These are phyloP conservation scores for Drosophila tani DNA, from an alignment of 1,140 invertebrate genomes.

Conservation along the genomic window DNA sequence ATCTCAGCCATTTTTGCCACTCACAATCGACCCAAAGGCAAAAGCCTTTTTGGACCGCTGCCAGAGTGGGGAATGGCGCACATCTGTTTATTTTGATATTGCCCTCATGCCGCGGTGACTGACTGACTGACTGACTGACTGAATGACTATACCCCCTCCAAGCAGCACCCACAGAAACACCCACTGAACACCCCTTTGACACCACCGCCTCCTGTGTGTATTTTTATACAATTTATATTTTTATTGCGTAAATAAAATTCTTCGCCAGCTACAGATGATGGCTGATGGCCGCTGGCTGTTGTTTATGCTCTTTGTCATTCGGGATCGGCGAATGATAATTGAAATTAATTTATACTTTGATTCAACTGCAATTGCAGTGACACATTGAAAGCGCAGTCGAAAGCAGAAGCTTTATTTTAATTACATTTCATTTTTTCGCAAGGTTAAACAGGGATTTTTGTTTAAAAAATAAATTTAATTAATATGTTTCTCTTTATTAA, in stretches of 20 bases:
- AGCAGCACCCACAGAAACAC: background rate
- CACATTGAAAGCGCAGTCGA: conserved; percentile 6
- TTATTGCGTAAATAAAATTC: conserved; percentile 69
- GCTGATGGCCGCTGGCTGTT: conserved; percentile 28
- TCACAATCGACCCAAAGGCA: conserved; percentile 36
- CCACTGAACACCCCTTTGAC: conserved; percentile 9
- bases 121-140: conserved; percentile 20
- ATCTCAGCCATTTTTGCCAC: conserved; percentile 52
- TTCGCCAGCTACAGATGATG: conserved; percentile 41
- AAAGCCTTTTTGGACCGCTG: conserved; percentile 66
- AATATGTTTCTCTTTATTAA: too few relatives aligned
- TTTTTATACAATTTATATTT: conserved; percentile 62
- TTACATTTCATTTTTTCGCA: background rate
- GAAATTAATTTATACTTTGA: conserved; percentile 39
- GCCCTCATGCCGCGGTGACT: conserved; percentile 47
- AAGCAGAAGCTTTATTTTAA: background rate
- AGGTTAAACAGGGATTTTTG: background rate
- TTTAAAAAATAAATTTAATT: background rate
- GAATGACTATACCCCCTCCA: background rate
- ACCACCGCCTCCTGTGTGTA: conserved; percentile 12
- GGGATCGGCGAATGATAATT: conserved; percentile 33
- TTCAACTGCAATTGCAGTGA: conserved; percentile 8
- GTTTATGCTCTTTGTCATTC: conserved; percentile 37
- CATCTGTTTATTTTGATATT: conserved; percentile 75
- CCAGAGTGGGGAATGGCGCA: conserved; percentile 63